phyloP scores from a whole-genome alignment of 2,113 vertebrate genomes.

The Polypterus bichir region DNA sequence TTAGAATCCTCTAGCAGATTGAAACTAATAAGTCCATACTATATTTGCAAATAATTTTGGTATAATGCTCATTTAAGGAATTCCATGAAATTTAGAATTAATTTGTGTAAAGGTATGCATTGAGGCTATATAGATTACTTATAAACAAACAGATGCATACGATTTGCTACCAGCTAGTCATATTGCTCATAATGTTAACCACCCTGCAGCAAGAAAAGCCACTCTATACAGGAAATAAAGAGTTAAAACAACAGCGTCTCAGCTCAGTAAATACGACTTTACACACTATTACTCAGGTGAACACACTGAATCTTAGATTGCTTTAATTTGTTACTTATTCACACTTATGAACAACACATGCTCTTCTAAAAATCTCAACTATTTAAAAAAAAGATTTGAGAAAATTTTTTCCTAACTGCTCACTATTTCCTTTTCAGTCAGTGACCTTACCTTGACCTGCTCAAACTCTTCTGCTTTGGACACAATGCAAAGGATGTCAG shows the following conservation, averaged over 20 bases:
- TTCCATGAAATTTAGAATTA: no score
- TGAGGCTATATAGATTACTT: background rate
- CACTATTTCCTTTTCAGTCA: background rate
- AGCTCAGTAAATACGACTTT: slow-evolving; percentile 6
- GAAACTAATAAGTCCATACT: no score
- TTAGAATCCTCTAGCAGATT: no score
- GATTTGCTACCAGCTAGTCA: background rate
- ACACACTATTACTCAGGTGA: background rate
- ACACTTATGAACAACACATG: no score
- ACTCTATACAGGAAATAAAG: background rate
- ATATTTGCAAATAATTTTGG: no score
- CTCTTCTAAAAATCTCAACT: no score
- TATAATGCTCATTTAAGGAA: no score
- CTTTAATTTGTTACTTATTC: no score
- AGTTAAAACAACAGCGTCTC: background rate
- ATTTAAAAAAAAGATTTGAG: background rate
- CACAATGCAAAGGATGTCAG: slow-evolving; percentile 81
- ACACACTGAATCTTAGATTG: no score
- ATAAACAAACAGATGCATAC: slow-evolving; percentile 3
- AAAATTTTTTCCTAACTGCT: background rate
- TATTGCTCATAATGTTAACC: slow-evolving; percentile 1
- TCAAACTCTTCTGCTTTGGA: slow-evolving; percentile 97
- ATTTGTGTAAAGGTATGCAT: background rate
- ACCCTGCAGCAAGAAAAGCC: background rate
- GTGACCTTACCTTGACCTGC: slow-evolving; percentile 81